A percentile compares a stretch with the other conserved stretches of the same genome.
Evolutionary conservation across 2,113 vertebrate genomes (phyloP).

Genomic region (Oryzias melastigma): DNA sequence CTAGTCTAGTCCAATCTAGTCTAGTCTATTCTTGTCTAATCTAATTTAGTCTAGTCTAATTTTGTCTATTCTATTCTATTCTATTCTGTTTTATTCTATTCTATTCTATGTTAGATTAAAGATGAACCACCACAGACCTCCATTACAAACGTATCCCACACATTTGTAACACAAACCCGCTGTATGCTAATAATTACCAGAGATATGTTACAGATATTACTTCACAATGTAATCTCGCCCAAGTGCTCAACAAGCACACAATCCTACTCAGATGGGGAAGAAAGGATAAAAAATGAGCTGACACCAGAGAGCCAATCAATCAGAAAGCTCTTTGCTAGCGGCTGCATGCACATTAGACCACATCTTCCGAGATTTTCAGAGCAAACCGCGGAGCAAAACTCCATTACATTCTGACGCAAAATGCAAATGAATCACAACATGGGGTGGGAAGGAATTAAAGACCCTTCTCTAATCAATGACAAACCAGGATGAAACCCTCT

Average conservation of each 20-base stretch:
- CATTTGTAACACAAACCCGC: slow-evolving; percentile 39
- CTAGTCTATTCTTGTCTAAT: too few relatives aligned
- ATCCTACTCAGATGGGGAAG: slow-evolving; percentile 48
- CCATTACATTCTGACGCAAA: slow-evolving; percentile 99
- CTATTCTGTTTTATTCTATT: background rate
- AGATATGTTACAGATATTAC: slow-evolving; percentile 25
- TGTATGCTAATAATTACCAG: slow-evolving; percentile 42
- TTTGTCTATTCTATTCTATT: background rate
- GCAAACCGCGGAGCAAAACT: slow-evolving; percentile 96
- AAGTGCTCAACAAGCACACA: slow-evolving; percentile 31
- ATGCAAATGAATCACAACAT: slow-evolving; percentile 99
- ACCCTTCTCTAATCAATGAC: slow-evolving; percentile 99
- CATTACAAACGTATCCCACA: slow-evolving; percentile 5
- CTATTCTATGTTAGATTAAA: slow-evolving; percentile 1
- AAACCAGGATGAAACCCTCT: slow-evolving; percentile 95
- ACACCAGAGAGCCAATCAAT: slow-evolving; percentile 85
- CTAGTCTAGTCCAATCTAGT: too few relatives aligned
- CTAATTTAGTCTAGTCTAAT: too few relatives aligned
- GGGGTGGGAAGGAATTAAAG: slow-evolving; percentile 97
- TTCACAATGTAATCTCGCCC: slow-evolving; percentile 17
- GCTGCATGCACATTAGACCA: slow-evolving; percentile 99
- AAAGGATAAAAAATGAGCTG: slow-evolving; percentile 40
- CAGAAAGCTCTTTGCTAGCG: slow-evolving; percentile 94
- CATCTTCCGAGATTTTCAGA: slow-evolving; percentile 95
- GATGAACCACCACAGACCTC: background rate